Base-by-base conservation (phyloP, 1,140 invertebrate species). In the Probaryconus sp. region DNA sequence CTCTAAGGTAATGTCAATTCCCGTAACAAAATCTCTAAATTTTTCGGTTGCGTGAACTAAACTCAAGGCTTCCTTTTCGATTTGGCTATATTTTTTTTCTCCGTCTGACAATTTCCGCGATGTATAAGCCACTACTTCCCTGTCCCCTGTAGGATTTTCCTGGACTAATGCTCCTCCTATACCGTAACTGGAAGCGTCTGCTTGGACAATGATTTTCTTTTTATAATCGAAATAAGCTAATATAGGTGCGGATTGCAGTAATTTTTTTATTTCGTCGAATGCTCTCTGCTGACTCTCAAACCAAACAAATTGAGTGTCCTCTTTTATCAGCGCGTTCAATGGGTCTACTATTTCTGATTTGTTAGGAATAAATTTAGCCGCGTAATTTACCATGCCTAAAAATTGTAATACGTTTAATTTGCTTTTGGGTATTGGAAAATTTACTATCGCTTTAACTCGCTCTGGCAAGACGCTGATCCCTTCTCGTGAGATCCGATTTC, bases 41-140 rank as follows among this genome's bases (percentile, higher is more conserved):
- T 78, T 76, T 47, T 81, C 63, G 42, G 51, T 75, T 6, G 68
- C 76, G 65, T 69, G 83, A 20, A 69, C 53, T 3, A 89, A 77
- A 38, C 79, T 83, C 3, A 87, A 67, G 3, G 77, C 70, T 74
- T 89, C 87, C 55, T 85, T 87, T 50, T 89, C 85, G 6, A 87
- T 87, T 47, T 86, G 81, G 7, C 80, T 72, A 63, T 88, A 89
- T n/a, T 75, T 71, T 53, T 77, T 58, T 70, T 89, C 81, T 3
- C 77, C 63, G 11, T 63, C 5, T 3, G 65, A 81, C 1, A 89
- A 55, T 4, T 73, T 63, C 38, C 79, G 67, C 3, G 80, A 85
- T 4, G 81, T 81, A 82, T 84, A 89, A 1, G 81, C 78, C n/a
- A 90, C 70, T 21, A 81, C 51, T 58, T 78, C 58, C 31, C 58